phyloP scores from a whole-genome alignment of 2,113 vertebrate genomes.

The Tragelaphus imberbis region DNA sequence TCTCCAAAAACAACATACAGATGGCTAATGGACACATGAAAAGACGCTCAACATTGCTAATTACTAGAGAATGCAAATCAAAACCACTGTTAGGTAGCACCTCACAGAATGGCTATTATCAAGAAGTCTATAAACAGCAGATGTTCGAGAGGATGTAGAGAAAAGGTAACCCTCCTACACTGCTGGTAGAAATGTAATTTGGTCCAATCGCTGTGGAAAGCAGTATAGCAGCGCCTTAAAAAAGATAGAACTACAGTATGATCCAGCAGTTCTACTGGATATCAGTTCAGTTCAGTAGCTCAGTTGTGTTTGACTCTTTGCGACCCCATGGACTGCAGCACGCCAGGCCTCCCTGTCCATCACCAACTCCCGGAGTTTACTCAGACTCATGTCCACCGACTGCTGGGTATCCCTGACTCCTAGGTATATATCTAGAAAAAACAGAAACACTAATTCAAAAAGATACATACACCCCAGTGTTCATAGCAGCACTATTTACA shows the following conservation, averaged over 20 bases:
- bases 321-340: neutral
- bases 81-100: neutral
- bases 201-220: neutral
- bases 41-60: neutral
- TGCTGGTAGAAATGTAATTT: neutral
- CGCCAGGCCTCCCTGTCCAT: neutral
- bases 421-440: neutral
- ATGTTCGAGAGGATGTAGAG: neutral
- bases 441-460: neutral
- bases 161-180: neutral
- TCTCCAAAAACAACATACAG: neutral
- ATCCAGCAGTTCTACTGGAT: neutral
- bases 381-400: neutral
- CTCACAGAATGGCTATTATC: neutral
- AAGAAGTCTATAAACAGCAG: neutral
- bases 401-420: neutral
- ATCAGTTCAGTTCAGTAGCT: neutral
- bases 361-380: neutral
- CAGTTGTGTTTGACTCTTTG: neutral
- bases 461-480: neutral
- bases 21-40: neutral
- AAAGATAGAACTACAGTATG: neutral
- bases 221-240: neutral
- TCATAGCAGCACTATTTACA: neutral
- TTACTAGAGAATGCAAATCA: neutral